These are phyloP conservation scores for Salvelinus fontinalis DNA, from an alignment of 2,113 vertebrate species.

Conservation along the genomic window DNA sequence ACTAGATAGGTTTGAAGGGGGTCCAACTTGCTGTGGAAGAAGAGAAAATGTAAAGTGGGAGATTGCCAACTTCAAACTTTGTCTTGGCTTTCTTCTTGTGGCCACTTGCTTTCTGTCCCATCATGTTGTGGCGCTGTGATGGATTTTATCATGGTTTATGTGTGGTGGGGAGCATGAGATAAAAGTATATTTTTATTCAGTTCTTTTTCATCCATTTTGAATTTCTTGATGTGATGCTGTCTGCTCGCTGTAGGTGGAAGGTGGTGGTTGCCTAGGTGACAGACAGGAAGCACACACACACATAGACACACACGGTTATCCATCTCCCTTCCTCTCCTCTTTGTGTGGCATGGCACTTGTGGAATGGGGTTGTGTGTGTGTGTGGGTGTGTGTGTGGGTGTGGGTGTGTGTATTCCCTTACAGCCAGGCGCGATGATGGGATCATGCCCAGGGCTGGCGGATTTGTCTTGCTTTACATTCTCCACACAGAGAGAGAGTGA, in stretches of 20 bases:
- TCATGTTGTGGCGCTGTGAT: not conserved
- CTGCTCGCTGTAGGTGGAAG: conserved; percentile 34
- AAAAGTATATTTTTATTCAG: not conserved
- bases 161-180: not conserved
- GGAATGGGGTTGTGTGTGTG: conserved; percentile 33
- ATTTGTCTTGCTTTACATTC: conserved; percentile 48
- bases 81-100: not conserved
- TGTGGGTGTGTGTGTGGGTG: no score
- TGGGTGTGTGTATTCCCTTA: conserved; percentile 28
- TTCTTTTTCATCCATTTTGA: conserved; percentile 22
- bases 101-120: not conserved
- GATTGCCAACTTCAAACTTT: not conserved
- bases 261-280: conserved; percentile 56
- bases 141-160: not conserved
- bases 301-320: conserved; percentile 35
- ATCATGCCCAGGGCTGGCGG: conserved; percentile 21
- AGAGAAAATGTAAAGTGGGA: not conserved
- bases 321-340: conserved; percentile 36
- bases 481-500: not conserved
- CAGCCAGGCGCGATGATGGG: conserved; percentile 33
- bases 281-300: conserved; percentile 25
- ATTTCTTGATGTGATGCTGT: conserved; percentile 39
- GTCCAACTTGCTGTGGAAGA: no score
- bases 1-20: no score
- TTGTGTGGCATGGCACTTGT: conserved; percentile 52